Base-by-base conservation (phyloP, 30 jellyfish, hydroid and myxozoan genomes). In the Rhopilema esculentum region DNA sequence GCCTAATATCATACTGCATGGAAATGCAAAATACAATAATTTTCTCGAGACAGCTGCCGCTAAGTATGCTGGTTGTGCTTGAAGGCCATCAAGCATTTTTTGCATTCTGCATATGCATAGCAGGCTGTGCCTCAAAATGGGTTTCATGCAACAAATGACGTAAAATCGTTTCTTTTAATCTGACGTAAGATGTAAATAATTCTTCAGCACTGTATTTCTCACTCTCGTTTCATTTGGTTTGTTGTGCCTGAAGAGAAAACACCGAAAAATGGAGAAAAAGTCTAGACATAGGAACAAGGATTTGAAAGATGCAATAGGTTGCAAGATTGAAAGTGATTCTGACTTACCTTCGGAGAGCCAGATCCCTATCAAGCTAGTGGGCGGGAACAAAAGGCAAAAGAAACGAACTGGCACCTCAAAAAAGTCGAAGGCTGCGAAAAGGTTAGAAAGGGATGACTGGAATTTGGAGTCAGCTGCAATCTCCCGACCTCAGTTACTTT, bases 401-500 rank as follows among this genome's bases (percentile, higher is more conserved):
- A 40, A 40, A 12, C 57, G 57, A 40, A 40, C 57, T 40, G 57
- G 57, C 12, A 40, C 57, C 12, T 40, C 57, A 12, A 40, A 40
- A 40, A 40, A 40, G 12, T 40, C 57, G 57, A 40, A 40, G 12
- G 57, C 57, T 2, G 57, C 57, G 57, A 40, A 40, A 12, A 40
- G 57, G 57, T 2, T 62, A 8, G 87, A 77, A 17, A 77, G 29
- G 1, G 75, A 77, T 1, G 76, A 77, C 49, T 23, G 72, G 23
- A 27, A 19, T 52, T 0, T 29, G 20, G 40, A 62, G n/a, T n/a
- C 76, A 9, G 50, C 87, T 16, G 31, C 20, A 15, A 49, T 21
- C 63, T 32, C 85, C 49, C 66, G 57, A n/a, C 76, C 87, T 17
- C 87, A 77, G 64, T n/a, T 77, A 1, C 1, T 52, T 8, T 18